phyloP scores from a whole-genome alignment of 2,797 vertebrate genomes.

The Uromys caudimaculatus region DNA sequence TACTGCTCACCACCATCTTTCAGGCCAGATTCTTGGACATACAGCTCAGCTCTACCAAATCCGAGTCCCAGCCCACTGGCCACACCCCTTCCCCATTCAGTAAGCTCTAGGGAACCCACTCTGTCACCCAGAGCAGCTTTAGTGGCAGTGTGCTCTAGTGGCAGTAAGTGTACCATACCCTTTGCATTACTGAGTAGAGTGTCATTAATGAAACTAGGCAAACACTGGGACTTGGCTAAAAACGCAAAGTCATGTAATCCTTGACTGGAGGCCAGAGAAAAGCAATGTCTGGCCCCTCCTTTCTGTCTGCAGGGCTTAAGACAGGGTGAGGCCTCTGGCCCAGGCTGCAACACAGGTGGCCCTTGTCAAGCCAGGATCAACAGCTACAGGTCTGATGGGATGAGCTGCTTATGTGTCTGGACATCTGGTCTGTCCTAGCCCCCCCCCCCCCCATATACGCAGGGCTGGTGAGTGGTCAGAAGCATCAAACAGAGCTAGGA shows the following conservation, averaged over 20 bases:
- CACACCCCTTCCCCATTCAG: neutral
- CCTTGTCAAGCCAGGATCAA: neutral
- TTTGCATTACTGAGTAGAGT: neutral
- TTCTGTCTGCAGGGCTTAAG: neutral
- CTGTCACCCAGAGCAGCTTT: neutral
- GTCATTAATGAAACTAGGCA: neutral
- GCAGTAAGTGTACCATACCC: accelerated
- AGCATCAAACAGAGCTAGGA: neutral
- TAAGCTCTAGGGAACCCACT: neutral
- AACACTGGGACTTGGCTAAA: neutral
- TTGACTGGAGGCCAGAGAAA: neutral
- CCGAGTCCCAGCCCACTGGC: too few species aligned
- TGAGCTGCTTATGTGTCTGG: accelerated
- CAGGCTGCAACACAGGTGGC: neutral
- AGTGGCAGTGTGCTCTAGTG: too few species aligned
- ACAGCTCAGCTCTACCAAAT: neutral
- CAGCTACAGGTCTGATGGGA: neutral
- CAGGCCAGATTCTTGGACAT: neutral
- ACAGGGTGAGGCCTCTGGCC: neutral
- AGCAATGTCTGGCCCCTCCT: neutral
- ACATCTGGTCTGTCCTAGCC: neutral
- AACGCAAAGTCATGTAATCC: neutral
- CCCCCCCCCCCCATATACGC: too few species aligned
- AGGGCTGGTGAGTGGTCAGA: neutral
- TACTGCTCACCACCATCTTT: neutral